A percentile compares a stretch with the other conserved stretches of the same genome.
phyloP scores from a whole-genome alignment of 2,888 invertebrate genomes.

The Serrognathus titanus region DNA sequence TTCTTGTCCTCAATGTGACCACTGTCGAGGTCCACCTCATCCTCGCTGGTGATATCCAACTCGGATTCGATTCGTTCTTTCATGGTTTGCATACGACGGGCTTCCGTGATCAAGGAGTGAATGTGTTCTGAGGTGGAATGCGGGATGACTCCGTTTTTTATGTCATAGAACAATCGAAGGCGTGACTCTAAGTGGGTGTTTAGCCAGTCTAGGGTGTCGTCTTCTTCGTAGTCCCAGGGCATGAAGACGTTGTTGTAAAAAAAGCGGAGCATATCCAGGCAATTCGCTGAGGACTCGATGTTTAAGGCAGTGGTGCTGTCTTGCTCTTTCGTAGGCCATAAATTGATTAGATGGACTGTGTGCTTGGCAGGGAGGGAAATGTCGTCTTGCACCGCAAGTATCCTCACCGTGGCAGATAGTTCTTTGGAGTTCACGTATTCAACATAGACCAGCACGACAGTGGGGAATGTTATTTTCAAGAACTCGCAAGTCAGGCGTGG shows the following conservation, averaged over 20 bases:
- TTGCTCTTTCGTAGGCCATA: conserved; percentile 65
- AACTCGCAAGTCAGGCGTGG: conserved; percentile 61
- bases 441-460: conserved; percentile 59
- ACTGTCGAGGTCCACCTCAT: conserved; percentile 43
- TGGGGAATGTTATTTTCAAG: conserved; percentile 63
- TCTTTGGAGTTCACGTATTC: conserved; percentile 56
- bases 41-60: conserved; percentile 43
- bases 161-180: conserved; percentile 56
- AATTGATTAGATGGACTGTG: conserved; percentile 58
- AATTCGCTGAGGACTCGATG: conserved; percentile 59
- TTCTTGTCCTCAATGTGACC: conserved; percentile 29
- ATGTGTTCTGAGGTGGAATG: conserved; percentile 53
- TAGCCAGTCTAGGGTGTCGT: conserved; percentile 58
- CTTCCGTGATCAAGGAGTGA: conserved; percentile 53
- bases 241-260: conserved; percentile 65
- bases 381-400: conserved; percentile 62
- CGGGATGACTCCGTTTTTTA: conserved; percentile 54
- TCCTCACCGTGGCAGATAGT: conserved; percentile 57
- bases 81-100: conserved; percentile 52
- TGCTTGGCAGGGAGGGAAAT: conserved; percentile 59
- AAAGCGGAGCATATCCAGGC: conserved; percentile 63
- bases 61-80: conserved; percentile 49
- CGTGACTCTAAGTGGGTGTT: conserved; percentile 54
- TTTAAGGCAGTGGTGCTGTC: conserved; percentile 55
- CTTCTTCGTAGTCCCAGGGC: conserved; percentile 70